Evolutionary conservation across 2,888 invertebrate species (phyloP).

Genomic region (Creontiades dilutus): DNA sequence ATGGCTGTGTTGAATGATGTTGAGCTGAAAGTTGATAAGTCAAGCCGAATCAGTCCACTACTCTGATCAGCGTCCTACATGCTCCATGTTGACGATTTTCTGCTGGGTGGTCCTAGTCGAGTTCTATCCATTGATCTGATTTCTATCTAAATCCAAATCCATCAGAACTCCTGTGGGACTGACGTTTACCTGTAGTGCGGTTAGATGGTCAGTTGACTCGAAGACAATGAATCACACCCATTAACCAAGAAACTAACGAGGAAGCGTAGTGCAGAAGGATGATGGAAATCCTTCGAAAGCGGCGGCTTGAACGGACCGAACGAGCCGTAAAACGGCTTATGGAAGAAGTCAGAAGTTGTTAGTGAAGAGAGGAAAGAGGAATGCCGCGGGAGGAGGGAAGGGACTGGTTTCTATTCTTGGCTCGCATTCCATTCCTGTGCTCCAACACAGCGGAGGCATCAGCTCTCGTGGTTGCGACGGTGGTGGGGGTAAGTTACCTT

Average conservation of each 20-base stretch:
- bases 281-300: not conserved
- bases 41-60: too few relatives aligned
- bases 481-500: conserved; percentile 30
- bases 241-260: not conserved
- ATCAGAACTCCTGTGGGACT: too few relatives aligned
- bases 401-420: conserved; percentile 51
- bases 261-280: not conserved
- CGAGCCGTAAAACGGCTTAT: conserved; percentile 14
- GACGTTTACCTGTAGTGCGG: too few relatives aligned
- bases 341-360: conserved; percentile 46
- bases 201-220: too few relatives aligned
- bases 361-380: conserved; percentile 33
- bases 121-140: too few relatives aligned
- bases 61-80: too few relatives aligned
- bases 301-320: conserved; percentile 12
- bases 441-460: conserved; percentile 33
- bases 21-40: too few relatives aligned
- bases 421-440: conserved; percentile 45
- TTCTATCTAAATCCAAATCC: too few relatives aligned
- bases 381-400: conserved; percentile 28
- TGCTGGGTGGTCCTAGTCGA: too few relatives aligned
- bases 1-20: too few relatives aligned
- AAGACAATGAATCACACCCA: too few relatives aligned
- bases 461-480: not conserved
- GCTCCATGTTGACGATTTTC: too few relatives aligned